Base-by-base conservation (phyloP, 2,888 invertebrate genomes). In the Neoaliturus tenellus region DNA sequence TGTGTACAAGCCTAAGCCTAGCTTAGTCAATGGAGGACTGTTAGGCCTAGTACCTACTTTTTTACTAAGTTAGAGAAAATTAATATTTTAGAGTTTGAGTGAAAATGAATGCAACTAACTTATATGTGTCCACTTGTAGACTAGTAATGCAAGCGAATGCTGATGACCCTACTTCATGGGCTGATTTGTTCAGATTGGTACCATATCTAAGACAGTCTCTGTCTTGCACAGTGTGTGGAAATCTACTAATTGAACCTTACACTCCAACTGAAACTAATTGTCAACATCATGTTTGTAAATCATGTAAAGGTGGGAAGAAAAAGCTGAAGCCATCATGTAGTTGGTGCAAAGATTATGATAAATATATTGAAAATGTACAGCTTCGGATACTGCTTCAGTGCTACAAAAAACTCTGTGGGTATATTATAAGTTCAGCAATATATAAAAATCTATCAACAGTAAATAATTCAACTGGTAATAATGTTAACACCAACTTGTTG, bases 161-260 rank as follows among this genome's bases (percentile, higher is more conserved):
- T 71, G 92, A 93, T 84, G 94, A 95, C 90, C 88, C 88, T 2
- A 82, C 85, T 5, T 89, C 89, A 35, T 91, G 90, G 91, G 86
- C 88, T 12, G 91, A 91, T 85, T 88, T 92, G 83, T 89, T 90
- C 86, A 86, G 86, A 31, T 48, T 86, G 89, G 93, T 98, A 88
- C 96, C 97, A 5, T 96, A 96, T 91, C 92, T 98, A 89, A 93
- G 97, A 84, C 96, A 97, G 90, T 95, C 96, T 86, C 92, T 98
- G 88, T 96, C 96, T 87, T 98, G 98, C 91, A 96, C 96, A 83
- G 97, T 98, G 82, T 98, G 98, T 91, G 95, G 95, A 85, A 95
- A 95, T 89, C 92, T 98, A 87, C 91, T 98, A 83, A 94, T 94
- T 87, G 95, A 96, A 89, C 98, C 98, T 6, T 95, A 94, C 89